Evolutionary conservation across 2,797 vertebrate species (phyloP).

Genomic region (Telmatherina bonti): DNA sequence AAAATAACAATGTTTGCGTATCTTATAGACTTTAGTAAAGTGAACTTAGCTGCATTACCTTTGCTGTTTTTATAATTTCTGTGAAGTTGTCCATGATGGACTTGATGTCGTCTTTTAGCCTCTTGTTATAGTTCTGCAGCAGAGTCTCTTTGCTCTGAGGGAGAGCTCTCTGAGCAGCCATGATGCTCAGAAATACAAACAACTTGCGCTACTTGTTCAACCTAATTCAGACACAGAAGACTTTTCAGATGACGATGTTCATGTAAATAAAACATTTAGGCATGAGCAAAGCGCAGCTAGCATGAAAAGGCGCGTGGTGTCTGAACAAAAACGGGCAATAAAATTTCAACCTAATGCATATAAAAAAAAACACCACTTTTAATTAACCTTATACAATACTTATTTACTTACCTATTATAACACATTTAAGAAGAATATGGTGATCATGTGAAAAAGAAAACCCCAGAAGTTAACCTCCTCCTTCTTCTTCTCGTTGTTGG

Average conservation of each 20-base stretch:
- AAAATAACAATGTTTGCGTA: not conserved
- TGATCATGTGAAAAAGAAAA: not conserved
- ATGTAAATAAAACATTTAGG: not conserved
- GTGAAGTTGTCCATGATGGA: slow-evolving; percentile 98
- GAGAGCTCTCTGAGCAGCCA: slow-evolving; percentile 91
- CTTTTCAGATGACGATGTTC: not conserved
- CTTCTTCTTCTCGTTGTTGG: not conserved
- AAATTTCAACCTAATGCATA: not conserved
- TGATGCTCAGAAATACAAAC: slow-evolving; percentile 53
- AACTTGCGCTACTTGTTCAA: slow-evolving; percentile 13
- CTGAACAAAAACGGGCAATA: not conserved
- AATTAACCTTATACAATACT: not conserved
- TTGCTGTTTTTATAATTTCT: slow-evolving; percentile 95
- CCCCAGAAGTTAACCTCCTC: too few relatives aligned
- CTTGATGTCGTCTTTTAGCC: slow-evolving; percentile 94
- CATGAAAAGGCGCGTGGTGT: slow-evolving; percentile 8
- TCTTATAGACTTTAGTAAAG: not conserved
- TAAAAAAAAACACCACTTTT: not conserved
- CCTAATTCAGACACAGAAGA: not conserved
- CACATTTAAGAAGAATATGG: slow-evolving; percentile 10
- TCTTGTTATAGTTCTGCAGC: slow-evolving; percentile 97
- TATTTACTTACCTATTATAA: slow-evolving; percentile 29
- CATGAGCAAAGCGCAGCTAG: slow-evolving; percentile 18
- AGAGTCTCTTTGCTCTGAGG: slow-evolving; percentile 96
- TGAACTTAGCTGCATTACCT: slow-evolving; percentile 77